phyloP scores from a whole-genome alignment of 37 sponge, comb jelly and placozoan genomes.

The Petrosia ficiformis region DNA sequence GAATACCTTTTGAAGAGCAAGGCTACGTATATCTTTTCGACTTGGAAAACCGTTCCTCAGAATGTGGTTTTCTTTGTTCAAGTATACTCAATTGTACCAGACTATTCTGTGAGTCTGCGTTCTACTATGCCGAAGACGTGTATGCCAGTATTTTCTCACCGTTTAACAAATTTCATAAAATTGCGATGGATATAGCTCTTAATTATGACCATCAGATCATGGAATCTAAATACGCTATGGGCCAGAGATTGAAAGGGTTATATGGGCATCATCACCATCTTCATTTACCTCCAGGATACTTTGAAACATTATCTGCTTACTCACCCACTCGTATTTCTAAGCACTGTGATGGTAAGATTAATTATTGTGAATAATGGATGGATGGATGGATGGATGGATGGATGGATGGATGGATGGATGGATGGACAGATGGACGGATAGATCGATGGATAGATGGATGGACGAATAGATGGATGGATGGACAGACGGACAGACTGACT shows the following conservation, averaged over 20 bases:
- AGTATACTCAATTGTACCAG: constrained; percentile 24
- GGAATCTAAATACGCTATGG: constrained; percentile 7
- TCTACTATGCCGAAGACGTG: constrained; percentile 10
- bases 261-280: not conserved
- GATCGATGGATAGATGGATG: too few relatives aligned
- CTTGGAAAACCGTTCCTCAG: not conserved
- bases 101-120: constrained; percentile 16
- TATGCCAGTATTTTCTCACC: constrained; percentile 26
- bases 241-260: not conserved
- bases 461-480: too few relatives aligned
- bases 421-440: too few relatives aligned
- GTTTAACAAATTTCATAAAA: constrained; percentile 11
- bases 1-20: constrained; percentile 2
- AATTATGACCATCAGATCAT: not conserved
- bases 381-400: too few relatives aligned
- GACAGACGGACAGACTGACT: too few relatives aligned
- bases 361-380: not conserved
- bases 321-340: constrained; percentile 15
- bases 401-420: too few relatives aligned
- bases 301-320: constrained; percentile 32
- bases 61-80: constrained; percentile 14
- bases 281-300: constrained; percentile 14
- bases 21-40: constrained; percentile 24
- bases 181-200: not conserved
- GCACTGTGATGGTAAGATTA: constrained; percentile 22